Base-by-base conservation (phyloP, 2,888 invertebrate genomes). In the Carterocephalus palaemon region DNA sequence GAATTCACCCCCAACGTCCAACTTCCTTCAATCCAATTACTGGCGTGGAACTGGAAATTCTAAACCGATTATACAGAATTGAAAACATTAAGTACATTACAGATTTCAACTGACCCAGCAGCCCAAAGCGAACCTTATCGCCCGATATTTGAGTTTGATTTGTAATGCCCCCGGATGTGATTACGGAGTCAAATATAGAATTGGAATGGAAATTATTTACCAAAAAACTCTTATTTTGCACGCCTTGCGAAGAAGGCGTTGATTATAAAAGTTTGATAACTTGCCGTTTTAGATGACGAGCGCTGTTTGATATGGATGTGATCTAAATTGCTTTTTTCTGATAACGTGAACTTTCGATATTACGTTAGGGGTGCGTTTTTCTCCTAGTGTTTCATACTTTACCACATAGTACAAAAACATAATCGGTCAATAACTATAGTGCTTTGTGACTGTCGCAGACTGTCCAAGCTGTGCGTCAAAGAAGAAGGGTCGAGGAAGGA, bases 31-130 rank as follows among this genome's bases (percentile, higher is more conserved):
- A 83, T 84, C 83, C 85, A 84, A 85, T 85, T 85, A 85, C 81
- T 62, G 70, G 66, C 63, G 79, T 78, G 76, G 74, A 77, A 82
- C 83, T 71, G 82, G 78, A 85, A 85, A 85, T 85, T 82, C 84
- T 85, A 85, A 85, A 85, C 84, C 85, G 85, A 85, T 85, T 85
- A 85, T 82, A 79, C 81, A 71, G 80, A 85, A 85, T 85, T 84
- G 84, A 85, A 85, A 84, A 84, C 84, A 84, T 84, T 84, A 85
- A 83, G 84, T 80, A 85, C 82, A 80, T 75, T 68, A 76, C 70
- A 75, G 73, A 80, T 79, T 79, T 70, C 56, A 56, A 57, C 48
- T 61, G 56, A 52, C 53, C 58, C 46, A 52, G 40, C 62, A 58
- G 50, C 53, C 64, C 51, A 78, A 67, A 74, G 60, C 60, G 64